Evolutionary conservation across 2,888 invertebrate species (phyloP).

Genomic region (Venusia cambrica): DNA sequence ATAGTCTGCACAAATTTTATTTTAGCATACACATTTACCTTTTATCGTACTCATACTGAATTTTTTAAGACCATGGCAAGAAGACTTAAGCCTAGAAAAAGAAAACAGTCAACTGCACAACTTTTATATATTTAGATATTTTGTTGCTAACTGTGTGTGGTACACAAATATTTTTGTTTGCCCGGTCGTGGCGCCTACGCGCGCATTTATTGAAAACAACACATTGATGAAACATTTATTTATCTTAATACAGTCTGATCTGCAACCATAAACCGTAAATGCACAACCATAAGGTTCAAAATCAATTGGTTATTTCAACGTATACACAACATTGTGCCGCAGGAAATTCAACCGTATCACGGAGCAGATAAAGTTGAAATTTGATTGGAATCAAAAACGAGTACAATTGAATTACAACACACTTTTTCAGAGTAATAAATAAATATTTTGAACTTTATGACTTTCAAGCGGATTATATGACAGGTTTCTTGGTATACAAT

Average conservation of each 20-base stretch:
- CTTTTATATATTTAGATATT: slow-evolving; percentile 3
- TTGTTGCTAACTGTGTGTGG: background rate
- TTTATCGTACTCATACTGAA: no score
- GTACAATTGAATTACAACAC: slow-evolving; percentile 6
- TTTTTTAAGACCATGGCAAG: no score
- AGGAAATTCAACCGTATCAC: slow-evolving; percentile 4
- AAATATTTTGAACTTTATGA: slow-evolving; percentile 10
- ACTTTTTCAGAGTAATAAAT: slow-evolving; percentile 7
- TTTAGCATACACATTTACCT: no score
- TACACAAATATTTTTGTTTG: slow-evolving; percentile 8
- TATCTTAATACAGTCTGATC: slow-evolving; percentile 1
- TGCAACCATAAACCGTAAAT: background rate
- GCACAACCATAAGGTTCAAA: slow-evolving; percentile 1
- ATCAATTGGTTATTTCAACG: background rate
- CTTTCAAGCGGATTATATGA: background rate
- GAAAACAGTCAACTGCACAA: no score
- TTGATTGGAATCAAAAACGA: background rate
- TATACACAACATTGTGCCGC: no score
- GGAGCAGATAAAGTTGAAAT: slow-evolving; percentile 11
- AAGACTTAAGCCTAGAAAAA: no score
- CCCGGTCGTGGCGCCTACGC: slow-evolving; percentile 11
- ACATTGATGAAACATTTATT: slow-evolving; percentile 7
- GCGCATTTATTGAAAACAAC: slow-evolving; percentile 8
- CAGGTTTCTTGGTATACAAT: no score
- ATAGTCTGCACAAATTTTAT: no score